A percentile compares a stretch with the other conserved stretches of the same genome.
Evolutionary conservation across 2,888 invertebrate species (phyloP).

Genomic region (Rutpela maculata): DNA sequence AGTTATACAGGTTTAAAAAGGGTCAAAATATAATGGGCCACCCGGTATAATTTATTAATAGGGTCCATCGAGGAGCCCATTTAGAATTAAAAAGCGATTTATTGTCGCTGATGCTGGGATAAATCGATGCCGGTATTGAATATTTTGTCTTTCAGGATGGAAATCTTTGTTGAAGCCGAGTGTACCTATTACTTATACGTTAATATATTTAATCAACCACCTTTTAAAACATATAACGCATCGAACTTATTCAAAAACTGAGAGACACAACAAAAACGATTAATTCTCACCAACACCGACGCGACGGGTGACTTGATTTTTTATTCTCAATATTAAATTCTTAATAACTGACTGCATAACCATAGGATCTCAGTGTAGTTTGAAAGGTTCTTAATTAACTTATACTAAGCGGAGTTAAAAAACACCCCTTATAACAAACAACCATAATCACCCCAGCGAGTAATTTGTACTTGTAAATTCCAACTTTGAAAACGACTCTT

Average conservation of each 20-base stretch:
- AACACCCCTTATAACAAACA: constrained; percentile 29
- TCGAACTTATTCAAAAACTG: not conserved
- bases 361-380: not conserved
- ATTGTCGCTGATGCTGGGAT: too few species aligned
- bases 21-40: too few species aligned
- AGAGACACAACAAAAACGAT: not conserved
- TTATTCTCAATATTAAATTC: not conserved
- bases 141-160: too few species aligned
- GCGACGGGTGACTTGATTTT: not conserved
- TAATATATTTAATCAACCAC: too few species aligned
- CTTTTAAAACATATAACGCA: too few species aligned
- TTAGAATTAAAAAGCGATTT: too few species aligned
- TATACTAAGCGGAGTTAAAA: not conserved
- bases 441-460: constrained; percentile 41
- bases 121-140: too few species aligned
- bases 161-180: too few species aligned
- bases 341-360: not conserved
- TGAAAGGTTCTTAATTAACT: constrained; percentile 1
- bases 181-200: too few species aligned
- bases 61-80: too few species aligned
- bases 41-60: too few species aligned
- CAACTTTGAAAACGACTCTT: constrained; percentile 56
- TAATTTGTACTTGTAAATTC: constrained; percentile 59
- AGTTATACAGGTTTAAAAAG: too few species aligned
- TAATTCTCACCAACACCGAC: not conserved